Base-by-base conservation (phyloP, 2,888 invertebrate genomes). In the Gryllus longicercus region DNA sequence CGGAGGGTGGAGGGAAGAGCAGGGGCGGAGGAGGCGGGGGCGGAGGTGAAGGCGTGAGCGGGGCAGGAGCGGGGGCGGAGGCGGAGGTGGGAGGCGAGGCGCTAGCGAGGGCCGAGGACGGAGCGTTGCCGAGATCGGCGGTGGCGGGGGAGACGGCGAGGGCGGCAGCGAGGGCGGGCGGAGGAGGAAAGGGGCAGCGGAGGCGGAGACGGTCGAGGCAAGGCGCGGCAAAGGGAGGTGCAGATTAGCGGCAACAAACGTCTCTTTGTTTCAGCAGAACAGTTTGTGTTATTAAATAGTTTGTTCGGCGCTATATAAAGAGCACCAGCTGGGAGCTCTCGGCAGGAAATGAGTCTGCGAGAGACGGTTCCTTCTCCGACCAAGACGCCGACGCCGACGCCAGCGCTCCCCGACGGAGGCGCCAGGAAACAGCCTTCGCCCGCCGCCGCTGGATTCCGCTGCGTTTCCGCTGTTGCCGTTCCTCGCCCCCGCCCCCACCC, bases 311-410 rank as follows among this genome's bases (percentile, higher is more conserved):
- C 63, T 63, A n/a, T 18, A 63, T 63, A 63, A 63, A 63, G 63
- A 63, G 63, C 63, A 63, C 63, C 63, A 63, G 63, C 63, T 63
- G 63, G 63, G 63, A 63, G 63, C 63, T 63, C 63, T 63, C 63
- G 63, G 16, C 63, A 63, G 63, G 63, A 63, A 63, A 63, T 63
- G 63, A 63, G 63, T 63, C 63, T 63, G 63, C 63, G 63, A 63
- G 63, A 63, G 63, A 63, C 63, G 3, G 63, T 63, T 63, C 63
- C 63, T 63, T 63, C 63, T 63, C 16, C n/a, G 63, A 14, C n/a
- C 16, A 63, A 63, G 16, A 63, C 63, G 63, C n/a, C n/a, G 63
- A 16, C 18, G 63, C 63, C 63, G 14, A n/a, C n/a, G 63, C 16
- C 63, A 18, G 63, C 63, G 63, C 63, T 63, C 63, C n/a, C 63